phyloP scores from a whole-genome alignment of 2,113 vertebrate genomes.

The Amblyornis subalaris region DNA sequence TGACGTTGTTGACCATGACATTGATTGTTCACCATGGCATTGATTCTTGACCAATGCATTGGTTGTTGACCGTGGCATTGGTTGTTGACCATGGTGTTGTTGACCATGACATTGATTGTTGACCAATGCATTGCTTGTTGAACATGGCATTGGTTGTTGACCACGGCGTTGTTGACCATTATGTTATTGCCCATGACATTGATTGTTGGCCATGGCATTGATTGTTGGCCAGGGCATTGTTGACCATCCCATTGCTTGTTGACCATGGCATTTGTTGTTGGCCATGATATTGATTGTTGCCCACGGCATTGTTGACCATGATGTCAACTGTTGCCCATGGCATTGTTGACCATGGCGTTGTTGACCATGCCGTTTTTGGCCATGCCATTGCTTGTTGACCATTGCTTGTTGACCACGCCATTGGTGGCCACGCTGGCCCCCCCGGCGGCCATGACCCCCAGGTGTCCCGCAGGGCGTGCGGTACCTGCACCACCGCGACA shows the following conservation, averaged over 20 bases:
- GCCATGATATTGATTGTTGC: neutral
- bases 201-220: too few species aligned
- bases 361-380: neutral
- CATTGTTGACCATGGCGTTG: neutral
- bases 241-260: rapidly evolving
- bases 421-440: too few species aligned
- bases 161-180: too few species aligned
- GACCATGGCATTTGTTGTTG: neutral
- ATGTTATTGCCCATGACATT: rapidly evolving
- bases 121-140: neutral
- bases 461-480: constrained; percentile 78
- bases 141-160: neutral
- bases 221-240: neutral
- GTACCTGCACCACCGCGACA: constrained; percentile 82
- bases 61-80: too few species aligned
- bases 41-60: too few species aligned
- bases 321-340: neutral
- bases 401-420: neutral
- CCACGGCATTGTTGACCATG: neutral
- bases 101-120: too few species aligned
- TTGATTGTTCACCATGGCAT: too few species aligned
- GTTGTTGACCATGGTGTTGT: neutral
- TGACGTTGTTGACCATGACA: too few species aligned
- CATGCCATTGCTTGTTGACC: neutral
- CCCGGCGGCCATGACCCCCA: neutral